phyloP scores from a whole-genome alignment of 2,113 vertebrate species.

The Aleadryas rufinucha region DNA sequence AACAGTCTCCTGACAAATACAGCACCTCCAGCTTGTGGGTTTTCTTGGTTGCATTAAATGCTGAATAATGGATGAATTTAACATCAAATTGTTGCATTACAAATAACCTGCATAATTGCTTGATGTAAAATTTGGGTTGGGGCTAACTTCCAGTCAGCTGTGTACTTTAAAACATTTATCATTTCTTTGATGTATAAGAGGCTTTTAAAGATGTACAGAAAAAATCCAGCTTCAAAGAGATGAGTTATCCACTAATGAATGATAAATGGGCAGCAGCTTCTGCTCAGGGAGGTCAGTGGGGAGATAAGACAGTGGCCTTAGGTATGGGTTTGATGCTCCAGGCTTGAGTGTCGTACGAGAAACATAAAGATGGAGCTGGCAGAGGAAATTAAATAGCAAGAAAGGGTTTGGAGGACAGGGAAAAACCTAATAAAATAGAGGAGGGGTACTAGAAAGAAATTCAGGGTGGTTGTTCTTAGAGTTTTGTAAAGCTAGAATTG shows the following conservation, averaged over 20 bases:
- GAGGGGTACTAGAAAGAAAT: neutral
- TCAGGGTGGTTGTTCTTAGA: neutral
- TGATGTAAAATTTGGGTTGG: neutral
- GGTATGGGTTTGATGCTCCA: neutral
- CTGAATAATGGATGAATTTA: constrained; percentile 9
- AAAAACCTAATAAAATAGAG: neutral
- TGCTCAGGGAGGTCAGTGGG: neutral
- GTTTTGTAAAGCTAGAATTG: neutral
- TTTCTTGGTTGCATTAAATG: constrained; percentile 5
- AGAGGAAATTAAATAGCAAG: neutral
- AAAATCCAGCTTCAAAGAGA: neutral
- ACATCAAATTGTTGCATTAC: neutral
- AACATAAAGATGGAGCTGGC: neutral
- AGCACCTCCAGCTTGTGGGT: neutral
- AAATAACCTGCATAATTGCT: neutral
- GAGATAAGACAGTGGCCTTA: neutral
- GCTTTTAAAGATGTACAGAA: constrained; percentile 18
- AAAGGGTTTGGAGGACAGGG: neutral
- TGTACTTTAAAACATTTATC: constrained; percentile 1
- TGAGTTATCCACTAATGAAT: neutral
- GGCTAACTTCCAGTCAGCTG: constrained; percentile 26
- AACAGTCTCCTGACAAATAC: neutral
- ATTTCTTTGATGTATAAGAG: neutral
- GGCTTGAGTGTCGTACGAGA: neutral
- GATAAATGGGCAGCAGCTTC: neutral